Base-by-base conservation (phyloP, 2,888 invertebrate species). In the Gymnosoma rotundatum region DNA sequence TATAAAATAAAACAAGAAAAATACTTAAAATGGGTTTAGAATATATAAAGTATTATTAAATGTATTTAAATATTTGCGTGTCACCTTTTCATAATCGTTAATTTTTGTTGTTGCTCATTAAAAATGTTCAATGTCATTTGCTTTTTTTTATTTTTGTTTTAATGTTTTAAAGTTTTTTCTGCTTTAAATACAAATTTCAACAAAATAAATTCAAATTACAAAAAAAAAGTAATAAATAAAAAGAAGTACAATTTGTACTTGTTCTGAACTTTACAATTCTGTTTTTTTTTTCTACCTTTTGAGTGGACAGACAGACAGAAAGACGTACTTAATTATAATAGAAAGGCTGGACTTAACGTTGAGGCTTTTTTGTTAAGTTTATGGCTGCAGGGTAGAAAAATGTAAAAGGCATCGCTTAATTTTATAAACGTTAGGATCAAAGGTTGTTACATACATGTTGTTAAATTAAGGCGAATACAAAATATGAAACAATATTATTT, bases 371-470 rank as follows among this genome's bases (percentile, higher is more conserved):
- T 0, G 20, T 61, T 48, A 50, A 69, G 42, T 72, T 52, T 61
- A 78, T 56, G 12, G 45, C 58, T 45, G 21, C 25, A 20, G 48
- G 12, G 6, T n/a, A 12, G 16, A 25, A 60, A 63, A n/a, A 14
- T 32, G 32, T 20, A 52, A 63, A 45, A 70, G 36, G 50, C 56
- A 69, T 58, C 36, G 14, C 4, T 16, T 56, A 61, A 52, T 67
- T 67, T 81, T 45, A 74, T 7, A 20, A 10, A 52, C 3, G 36
- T 58, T 58, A 21, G 67, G 72, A 79, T 76, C 50, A 83, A 70
- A 73, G 79, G 60, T 76, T 73, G 73, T 25, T 25, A 72, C 42
- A 61, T 67, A 63, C 45, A 42, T 10, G 20, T 70, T 70, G 58
- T 72, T 69, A 69, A 69, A 79, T 79, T 14, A 25, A 25, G 4